These are phyloP conservation scores for Xiphophorus couchianus DNA, from an alignment of 2,113 vertebrate genomes.

Conservation along the genomic window DNA sequence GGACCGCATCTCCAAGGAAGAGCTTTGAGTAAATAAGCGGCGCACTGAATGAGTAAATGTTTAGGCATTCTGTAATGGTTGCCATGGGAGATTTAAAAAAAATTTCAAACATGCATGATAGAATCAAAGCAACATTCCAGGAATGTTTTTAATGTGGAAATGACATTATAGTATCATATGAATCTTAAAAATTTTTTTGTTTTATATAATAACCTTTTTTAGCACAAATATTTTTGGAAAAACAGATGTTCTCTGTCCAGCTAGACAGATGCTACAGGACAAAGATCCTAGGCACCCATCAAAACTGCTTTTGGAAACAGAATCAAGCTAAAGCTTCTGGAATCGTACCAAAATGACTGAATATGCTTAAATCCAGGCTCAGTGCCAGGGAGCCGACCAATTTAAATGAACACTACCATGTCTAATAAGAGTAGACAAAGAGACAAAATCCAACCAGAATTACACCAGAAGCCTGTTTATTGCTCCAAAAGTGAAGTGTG, in stretches of 20 bases:
- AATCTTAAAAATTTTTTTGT: too few relatives aligned
- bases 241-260: background rate
- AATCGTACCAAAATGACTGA: background rate
- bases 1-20: too few relatives aligned
- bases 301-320: background rate
- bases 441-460: background rate
- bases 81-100: too few relatives aligned
- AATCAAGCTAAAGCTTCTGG: background rate
- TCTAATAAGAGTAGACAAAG: background rate
- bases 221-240: background rate
- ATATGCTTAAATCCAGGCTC: background rate
- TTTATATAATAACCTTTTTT: background rate
- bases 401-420: background rate
- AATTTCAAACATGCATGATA: too few relatives aligned
- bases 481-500: background rate
- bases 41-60: too few relatives aligned
- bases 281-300: background rate
- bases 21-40: too few relatives aligned
- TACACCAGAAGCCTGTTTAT: background rate
- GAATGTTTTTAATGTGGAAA: too few relatives aligned
- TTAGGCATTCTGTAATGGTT: too few relatives aligned
- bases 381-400: background rate
- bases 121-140: too few relatives aligned
- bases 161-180: too few relatives aligned
- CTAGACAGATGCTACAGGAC: background rate